Conservation (phyloP, 2,888 invertebrate genomes). For the Noctua janthina region DNA sequence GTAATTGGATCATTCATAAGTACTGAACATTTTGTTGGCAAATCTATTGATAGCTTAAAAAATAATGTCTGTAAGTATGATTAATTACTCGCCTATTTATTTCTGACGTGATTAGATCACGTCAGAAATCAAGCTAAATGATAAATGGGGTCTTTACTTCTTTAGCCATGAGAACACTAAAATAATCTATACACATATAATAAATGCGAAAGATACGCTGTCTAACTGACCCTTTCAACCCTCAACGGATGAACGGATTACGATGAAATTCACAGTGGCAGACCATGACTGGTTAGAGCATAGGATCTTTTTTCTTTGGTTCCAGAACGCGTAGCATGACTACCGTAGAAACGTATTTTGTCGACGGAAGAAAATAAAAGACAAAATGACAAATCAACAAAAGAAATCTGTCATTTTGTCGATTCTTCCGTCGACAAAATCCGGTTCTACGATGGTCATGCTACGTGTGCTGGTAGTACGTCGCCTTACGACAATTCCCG, state of each 20-base stretch:
- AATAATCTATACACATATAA: background rate
- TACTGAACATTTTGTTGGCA: conserved; percentile 3
- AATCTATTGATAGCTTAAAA: conserved; percentile 15
- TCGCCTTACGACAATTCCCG: background rate
- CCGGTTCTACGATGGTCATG: no score
- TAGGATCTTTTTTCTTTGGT: background rate
- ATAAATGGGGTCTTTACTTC: conserved; percentile 22
- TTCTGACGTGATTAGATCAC: conserved; percentile 12
- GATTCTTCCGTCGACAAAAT: no score
- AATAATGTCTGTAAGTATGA: conserved; percentile 21
- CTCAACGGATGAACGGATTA: background rate
- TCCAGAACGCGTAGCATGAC: no score
- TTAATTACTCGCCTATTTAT: conserved; percentile 34
- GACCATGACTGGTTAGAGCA: background rate
- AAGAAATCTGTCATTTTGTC: no score
- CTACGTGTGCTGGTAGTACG: background rate
- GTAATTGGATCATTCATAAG: conserved; percentile 30
- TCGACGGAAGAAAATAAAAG: no score
- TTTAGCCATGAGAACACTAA: conserved; percentile 2
- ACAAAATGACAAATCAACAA: no score
- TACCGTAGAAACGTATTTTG: no score
- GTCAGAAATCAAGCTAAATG: background rate
- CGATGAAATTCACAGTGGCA: background rate
- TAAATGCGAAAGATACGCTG: background rate
- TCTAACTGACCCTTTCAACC: background rate